These are phyloP conservation scores for Dysidea cf. avara DNA, from an alignment of 37 sponge, comb jelly and placozoan genomes.

Conservation along the genomic window DNA sequence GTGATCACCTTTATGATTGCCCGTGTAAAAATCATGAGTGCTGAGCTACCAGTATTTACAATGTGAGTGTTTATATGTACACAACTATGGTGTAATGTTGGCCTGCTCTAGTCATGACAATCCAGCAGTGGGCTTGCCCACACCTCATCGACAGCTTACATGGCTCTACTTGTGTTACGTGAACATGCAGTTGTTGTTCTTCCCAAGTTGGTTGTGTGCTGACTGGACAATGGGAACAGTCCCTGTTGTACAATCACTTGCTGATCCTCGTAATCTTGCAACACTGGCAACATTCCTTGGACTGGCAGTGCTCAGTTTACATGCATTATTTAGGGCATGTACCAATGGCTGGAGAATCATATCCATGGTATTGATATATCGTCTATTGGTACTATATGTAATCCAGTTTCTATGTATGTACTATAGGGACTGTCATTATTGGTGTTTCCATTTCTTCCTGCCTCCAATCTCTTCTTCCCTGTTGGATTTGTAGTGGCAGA, in stretches of 20 bases:
- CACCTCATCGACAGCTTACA: conserved; percentile 79
- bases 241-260: conserved; percentile 62
- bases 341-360: not conserved
- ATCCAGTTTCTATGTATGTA: not conserved
- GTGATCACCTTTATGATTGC: conserved; percentile 27
- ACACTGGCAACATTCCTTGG: conserved; percentile 41
- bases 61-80: conserved; percentile 30
- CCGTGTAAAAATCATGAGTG: conserved; percentile 57
- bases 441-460: conserved; percentile 88
- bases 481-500: conserved; percentile 98
- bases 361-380: too few relatives aligned
- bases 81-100: too few relatives aligned
- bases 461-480: conserved; percentile 92
- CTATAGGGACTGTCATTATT: conserved; percentile 60
- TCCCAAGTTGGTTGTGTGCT: conserved; percentile 68
- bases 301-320: conserved; percentile 15
- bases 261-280: conserved; percentile 66
- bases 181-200: conserved; percentile 69
- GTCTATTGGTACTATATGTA: too few relatives aligned
- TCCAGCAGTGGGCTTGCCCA: conserved; percentile 58
- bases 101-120: conserved; percentile 62
- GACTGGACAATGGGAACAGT: conserved; percentile 92
- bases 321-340: not conserved
- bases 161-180: conserved; percentile 75
- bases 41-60: conserved; percentile 63